Evolutionary conservation across 2,113 vertebrate species (phyloP), one percentile per base, ranked within the genome.

Genomic region (Carettochelys insculpta): DNA sequence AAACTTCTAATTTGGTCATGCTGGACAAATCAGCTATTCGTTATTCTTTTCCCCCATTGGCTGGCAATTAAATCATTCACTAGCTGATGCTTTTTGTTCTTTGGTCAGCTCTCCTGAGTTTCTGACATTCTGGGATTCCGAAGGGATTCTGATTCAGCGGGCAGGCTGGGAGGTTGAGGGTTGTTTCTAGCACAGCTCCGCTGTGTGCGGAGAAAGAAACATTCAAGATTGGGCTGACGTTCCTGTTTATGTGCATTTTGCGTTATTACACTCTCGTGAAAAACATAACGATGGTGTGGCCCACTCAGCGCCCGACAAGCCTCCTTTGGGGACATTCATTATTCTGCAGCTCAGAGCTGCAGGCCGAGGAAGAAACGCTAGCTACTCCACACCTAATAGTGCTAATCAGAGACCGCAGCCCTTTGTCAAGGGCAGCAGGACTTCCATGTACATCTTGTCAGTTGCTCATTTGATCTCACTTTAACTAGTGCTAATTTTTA

Each of bases 101-200:
- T 45, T 75, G 71, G 19, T 75, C 41, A 75, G 41, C 13, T 91
- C 68, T 87, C 19, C 51, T 20, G 29, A 5, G 7, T 84, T n/a
- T 77, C 80, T 71, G 73, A 5, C 0, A 0, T 56, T 75, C n/a
- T 65, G 9, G 13, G 16, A n/a, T n/a, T n/a, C 58, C 14, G 5
- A 16, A n/a, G 31, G 31, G 34, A 65, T 65, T 65, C 58, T n/a
- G 24, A 13, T 65, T 25, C 25, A 29, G 54, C 12, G 27, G 7
- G 34, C 34, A 17, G 1, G n/a, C 61, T 38, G 61, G 61, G 19
- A 68, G n/a, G 19, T 22, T 22, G 9, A 11, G n/a, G 9, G 19
- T n/a, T 38, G 19, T 22, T 68, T 38, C 61, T 13, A 11, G 61
- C n/a, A 22, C 4, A 10, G 41, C 71, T 27, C 24, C 2, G n/a